Conservation (phyloP, 1,140 invertebrate genomes). For the Grapholita molesta region DNA sequence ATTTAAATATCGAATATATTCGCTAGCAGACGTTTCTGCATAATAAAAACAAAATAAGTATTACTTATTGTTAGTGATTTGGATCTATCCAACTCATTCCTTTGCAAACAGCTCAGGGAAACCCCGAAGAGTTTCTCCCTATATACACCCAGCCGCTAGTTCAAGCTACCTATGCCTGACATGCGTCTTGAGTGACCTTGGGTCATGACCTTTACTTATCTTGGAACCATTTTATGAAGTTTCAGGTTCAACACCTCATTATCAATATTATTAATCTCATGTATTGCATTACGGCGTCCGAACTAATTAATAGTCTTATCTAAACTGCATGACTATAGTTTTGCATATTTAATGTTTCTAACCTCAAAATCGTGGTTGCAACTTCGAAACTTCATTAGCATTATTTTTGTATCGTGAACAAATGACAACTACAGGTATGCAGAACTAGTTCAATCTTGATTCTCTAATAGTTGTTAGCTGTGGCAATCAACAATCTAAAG, state of each 20-base stretch:
- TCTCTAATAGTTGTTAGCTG: not conserved
- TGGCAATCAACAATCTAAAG: not conserved
- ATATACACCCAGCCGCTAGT: not conserved
- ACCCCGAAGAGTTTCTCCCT: not conserved
- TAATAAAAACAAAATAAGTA: no score
- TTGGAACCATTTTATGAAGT: not conserved
- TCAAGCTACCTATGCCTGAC: not conserved
- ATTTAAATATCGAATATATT: no score
- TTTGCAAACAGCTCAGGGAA: no score
- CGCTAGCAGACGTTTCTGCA: no score
- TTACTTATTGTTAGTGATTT: no score
- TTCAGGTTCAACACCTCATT: not conserved
- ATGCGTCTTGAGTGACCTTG: constrained; percentile 26
- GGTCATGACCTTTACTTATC: constrained; percentile 23
- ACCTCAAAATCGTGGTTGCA: not conserved
- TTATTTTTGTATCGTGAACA: not conserved
- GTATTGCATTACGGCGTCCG: not conserved
- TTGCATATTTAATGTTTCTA: not conserved
- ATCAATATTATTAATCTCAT: not conserved
- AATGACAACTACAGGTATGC: not conserved
- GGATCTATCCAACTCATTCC: no score
- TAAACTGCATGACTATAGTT: not conserved
- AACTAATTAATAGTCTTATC: not conserved
- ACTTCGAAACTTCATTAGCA: not conserved
- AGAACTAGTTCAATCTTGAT: not conserved